These are phyloP conservation scores for Thaleichthys pacificus DNA, from an alignment of 2,797 vertebrate species.

Conservation along the genomic window DNA sequence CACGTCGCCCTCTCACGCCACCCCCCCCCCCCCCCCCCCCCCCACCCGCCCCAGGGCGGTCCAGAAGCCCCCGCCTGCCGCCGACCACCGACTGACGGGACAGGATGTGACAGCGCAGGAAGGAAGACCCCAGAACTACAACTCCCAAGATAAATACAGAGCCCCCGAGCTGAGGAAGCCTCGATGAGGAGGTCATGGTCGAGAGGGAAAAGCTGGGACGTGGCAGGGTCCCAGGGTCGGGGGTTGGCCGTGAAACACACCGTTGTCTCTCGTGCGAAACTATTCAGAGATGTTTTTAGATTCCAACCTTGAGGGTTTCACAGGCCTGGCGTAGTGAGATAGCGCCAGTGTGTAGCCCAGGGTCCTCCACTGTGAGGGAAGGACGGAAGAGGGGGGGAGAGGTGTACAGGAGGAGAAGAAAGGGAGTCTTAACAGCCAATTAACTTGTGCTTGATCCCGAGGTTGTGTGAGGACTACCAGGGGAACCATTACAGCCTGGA, in stretches of 20 bases:
- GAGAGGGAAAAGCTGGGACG: neutral
- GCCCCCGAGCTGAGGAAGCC: neutral
- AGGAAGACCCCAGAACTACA: conserved; percentile 36
- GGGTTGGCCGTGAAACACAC: neutral
- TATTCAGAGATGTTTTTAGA: neutral
- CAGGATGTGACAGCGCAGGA: conserved; percentile 46
- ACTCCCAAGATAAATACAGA: conserved; percentile 19
- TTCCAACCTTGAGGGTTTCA: neutral
- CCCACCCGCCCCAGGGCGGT: conserved; percentile 24
- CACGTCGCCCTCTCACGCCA: conserved; percentile 36
- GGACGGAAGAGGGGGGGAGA: too few relatives aligned
- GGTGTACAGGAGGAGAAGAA: conserved; percentile 3
- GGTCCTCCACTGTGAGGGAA: neutral
- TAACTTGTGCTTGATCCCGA: conserved; percentile 56
- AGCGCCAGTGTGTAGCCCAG: neutral
- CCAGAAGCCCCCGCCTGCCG: conserved; percentile 30
- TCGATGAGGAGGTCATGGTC: neutral
- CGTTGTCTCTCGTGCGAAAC: neutral
- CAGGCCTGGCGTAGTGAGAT: conserved; percentile 31
- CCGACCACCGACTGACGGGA: conserved; percentile 44
- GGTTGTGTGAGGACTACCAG: conserved; percentile 45
- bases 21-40: conserved; percentile 20
- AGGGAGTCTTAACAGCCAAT: conserved; percentile 60
- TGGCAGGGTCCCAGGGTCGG: too few relatives aligned
- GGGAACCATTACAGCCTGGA: conserved; percentile 55